phyloP scores from a whole-genome alignment of 2,888 invertebrate species.

The Andricus quercusramuli region DNA sequence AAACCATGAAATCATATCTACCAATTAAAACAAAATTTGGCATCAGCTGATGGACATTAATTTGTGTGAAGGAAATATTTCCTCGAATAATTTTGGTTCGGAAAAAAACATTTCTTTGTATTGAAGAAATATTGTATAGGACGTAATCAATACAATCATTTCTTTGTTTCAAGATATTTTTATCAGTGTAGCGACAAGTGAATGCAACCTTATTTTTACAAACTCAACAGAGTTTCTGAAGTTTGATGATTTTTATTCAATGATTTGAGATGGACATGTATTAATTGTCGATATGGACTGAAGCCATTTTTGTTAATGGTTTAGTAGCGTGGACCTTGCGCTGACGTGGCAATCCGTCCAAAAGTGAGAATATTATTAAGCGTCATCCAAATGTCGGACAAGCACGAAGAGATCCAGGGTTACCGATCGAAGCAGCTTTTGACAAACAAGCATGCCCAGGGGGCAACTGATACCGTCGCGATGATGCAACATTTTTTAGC shows the following conservation, averaged over 20 bases:
- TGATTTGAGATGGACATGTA: constrained; percentile 47
- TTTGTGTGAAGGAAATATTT: no score
- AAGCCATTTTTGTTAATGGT: constrained; percentile 52
- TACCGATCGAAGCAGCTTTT: constrained; percentile 57
- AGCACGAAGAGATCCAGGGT: constrained; percentile 48
- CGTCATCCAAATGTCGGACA: constrained; percentile 40
- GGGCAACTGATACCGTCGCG: constrained; percentile 46
- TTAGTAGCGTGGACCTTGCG: constrained; percentile 56
- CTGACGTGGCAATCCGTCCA: constrained; percentile 65
- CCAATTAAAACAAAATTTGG: no score
- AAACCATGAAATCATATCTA: no score
- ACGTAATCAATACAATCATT: no score
- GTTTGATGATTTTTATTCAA: neutral
- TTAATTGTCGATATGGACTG: constrained; percentile 66
- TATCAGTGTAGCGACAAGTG: no score
- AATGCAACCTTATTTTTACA: no score
- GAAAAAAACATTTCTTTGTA: no score
- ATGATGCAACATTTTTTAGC: neutral
- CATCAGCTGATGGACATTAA: no score
- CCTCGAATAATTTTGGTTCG: no score
- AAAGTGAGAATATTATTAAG: constrained; percentile 71
- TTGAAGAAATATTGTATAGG: no score
- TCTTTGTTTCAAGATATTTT: no score
- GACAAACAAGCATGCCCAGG: constrained; percentile 66
- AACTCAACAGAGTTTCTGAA: no score